A percentile compares a stretch with the other conserved stretches of the same genome.
phyloP scores from a whole-genome alignment of 2,888 invertebrate species.

The Acronicta leporina region DNA sequence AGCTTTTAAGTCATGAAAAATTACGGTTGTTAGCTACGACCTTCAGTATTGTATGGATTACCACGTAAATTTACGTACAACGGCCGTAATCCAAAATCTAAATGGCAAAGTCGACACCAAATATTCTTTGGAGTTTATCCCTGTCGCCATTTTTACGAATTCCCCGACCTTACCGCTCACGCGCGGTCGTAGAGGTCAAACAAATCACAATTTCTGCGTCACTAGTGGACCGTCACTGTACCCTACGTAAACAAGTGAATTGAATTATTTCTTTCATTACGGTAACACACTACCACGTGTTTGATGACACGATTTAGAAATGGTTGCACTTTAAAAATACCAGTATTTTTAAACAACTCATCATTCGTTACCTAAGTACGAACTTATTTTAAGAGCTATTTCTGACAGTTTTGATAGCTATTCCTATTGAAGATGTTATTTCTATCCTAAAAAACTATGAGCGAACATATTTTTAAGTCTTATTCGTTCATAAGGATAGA shows the following conservation, averaged over 20 bases:
- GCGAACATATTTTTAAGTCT: no score
- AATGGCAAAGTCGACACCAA: conserved; percentile 22
- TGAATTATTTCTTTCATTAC: conserved; percentile 2
- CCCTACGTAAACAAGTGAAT: conserved; percentile 17
- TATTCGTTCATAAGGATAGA: no score
- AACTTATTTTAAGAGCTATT: no score
- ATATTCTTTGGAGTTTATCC: conserved; percentile 29
- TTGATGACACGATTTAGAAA: background rate
- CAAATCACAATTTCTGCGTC: conserved; percentile 30
- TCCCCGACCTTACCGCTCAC: conserved; percentile 45
- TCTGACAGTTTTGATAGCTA: no score
- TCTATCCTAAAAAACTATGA: no score
- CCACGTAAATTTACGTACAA: background rate
- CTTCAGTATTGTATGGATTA: no score
- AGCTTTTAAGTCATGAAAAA: no score
- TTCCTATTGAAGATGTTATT: no score
- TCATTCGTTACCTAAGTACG: no score
- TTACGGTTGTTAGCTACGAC: no score
- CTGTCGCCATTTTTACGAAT: conserved; percentile 34
- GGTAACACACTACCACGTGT: background rate
- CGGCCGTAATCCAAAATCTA: conserved; percentile 24
- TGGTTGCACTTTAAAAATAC: background rate
- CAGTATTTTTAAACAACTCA: no score
- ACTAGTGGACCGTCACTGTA: conserved; percentile 12
- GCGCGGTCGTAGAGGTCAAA: conserved; percentile 37